Percentiles rank a stretch among this genome's conserved stretches.
Evolutionary conservation across 2,113 vertebrate genomes (phyloP).

Genomic region (Rhea pennata): DNA sequence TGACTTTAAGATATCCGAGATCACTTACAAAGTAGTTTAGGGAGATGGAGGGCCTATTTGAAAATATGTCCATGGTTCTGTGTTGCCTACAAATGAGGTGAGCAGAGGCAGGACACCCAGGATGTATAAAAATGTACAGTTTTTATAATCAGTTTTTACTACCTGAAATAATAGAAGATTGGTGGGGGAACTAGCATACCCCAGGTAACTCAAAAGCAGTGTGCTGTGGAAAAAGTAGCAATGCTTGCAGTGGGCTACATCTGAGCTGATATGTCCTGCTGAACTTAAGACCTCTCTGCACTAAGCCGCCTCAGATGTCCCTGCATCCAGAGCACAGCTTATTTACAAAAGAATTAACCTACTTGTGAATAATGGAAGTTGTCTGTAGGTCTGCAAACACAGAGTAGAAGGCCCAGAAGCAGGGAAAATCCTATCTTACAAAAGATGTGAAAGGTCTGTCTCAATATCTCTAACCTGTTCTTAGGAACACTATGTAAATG

Average conservation of each 20-base stretch:
- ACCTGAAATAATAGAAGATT: background rate
- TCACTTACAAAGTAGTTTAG: background rate
- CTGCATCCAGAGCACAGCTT: background rate
- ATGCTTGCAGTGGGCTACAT: background rate
- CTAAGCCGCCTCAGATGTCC: accelerated
- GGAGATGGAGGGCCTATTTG: background rate
- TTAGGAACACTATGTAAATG: background rate
- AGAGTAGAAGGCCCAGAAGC: background rate
- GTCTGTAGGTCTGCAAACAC: background rate
- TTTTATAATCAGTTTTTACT: background rate
- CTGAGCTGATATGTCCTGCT: background rate
- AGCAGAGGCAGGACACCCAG: background rate
- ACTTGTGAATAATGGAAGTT: background rate
- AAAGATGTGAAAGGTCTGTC: background rate
- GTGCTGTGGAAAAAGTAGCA: background rate
- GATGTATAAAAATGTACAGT: background rate
- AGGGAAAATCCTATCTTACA: background rate
- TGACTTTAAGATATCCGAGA: background rate
- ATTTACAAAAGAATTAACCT: background rate
- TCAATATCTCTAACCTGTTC: background rate
- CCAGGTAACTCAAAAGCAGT: background rate
- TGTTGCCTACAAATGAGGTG: background rate
- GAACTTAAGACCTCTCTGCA: background rate
- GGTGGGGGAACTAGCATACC: background rate
- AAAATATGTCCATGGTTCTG: background rate